Evolutionary conservation across 2,797 vertebrate species (phyloP), one percentile per base, ranked within the genome.

Genomic region (Acanthornis magna): DNA sequence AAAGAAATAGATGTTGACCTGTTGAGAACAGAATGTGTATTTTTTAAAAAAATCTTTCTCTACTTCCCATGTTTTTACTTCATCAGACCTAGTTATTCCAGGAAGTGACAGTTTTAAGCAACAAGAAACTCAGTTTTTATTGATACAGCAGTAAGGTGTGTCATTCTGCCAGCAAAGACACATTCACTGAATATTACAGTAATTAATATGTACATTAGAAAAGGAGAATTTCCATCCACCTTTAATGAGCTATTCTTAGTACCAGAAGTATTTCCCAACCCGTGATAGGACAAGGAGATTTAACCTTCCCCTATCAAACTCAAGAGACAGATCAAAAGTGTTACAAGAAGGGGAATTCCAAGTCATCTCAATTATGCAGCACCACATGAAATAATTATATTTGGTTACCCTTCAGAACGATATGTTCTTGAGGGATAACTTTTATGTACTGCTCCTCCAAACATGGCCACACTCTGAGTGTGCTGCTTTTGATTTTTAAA

Each of bases 181-280:
- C 86, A 79, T 88, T 95, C 66, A 93, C 23, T 82, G 62, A 84
- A 57, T 79, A 55, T 77, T 74, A 63, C 4, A 58, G 78, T 71
- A 96, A 93, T 93, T 93, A 96, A 92, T 88, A 79, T 16, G 45
- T 60, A 58, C 57, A 66, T 20, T 53, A 81, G 55, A 94, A 87
- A 94, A 93, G 38, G 55, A 82, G 61, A 60, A 7, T 78, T 76
- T 86, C 48, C 29, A 78, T 88, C 47, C 53, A 93, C 83, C 85
- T 89, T 91, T 88, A 94, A 91, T 68, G 34, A 96, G 66, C 38
- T 97, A 96, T 97, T 97, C 75, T 97, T 97, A 94, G 74, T 67
- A 76, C 40, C 83, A 75, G 30, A 91, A 95, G 40, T 87, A 84
- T 79, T 96, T 90, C 93, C 83, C 76, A 82, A 73, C 45, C 8